Conservation (phyloP, 1,140 invertebrate genomes). For the Drosophila dunni region DNA sequence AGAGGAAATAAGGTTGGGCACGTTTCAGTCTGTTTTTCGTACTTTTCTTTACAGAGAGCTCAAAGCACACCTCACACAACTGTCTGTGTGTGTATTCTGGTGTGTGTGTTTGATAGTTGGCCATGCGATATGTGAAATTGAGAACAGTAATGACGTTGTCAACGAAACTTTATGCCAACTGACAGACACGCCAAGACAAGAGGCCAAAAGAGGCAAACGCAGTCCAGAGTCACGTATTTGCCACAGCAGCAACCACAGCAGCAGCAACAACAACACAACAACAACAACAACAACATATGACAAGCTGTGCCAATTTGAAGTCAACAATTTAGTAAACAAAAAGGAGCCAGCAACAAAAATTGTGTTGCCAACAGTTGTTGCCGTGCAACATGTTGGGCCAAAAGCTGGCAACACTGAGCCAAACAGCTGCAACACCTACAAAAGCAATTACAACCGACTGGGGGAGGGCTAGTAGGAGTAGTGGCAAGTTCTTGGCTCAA, state of each 20-base stretch:
- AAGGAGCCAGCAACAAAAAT: background rate
- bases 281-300: background rate
- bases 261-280: conserved; percentile 6
- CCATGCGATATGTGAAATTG: conserved; percentile 80
- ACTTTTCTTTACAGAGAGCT: conserved; percentile 18
- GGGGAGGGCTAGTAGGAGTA: background rate
- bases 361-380: conserved; percentile 25
- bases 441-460: conserved; percentile 52
- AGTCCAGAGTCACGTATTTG: conserved; percentile 43
- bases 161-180: conserved; percentile 63
- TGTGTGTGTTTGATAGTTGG: conserved; percentile 59
- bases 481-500: conserved; percentile 7
- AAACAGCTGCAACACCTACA: conserved; percentile 50
- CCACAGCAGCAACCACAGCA: conserved; percentile 10
- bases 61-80: conserved; percentile 33
- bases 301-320: conserved; percentile 23
- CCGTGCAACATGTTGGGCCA: conserved; percentile 5
- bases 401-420: conserved; percentile 14
- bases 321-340: conserved; percentile 12
- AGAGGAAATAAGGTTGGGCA: conserved; percentile 16
- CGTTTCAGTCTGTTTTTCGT: conserved; percentile 7
- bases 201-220: conserved; percentile 16
- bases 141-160: conserved; percentile 83
- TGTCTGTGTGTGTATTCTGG: conserved; percentile 25
- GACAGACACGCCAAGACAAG: conserved; percentile 39